phyloP scores from a whole-genome alignment of 2,797 vertebrate genomes.

The Gila robusta region DNA sequence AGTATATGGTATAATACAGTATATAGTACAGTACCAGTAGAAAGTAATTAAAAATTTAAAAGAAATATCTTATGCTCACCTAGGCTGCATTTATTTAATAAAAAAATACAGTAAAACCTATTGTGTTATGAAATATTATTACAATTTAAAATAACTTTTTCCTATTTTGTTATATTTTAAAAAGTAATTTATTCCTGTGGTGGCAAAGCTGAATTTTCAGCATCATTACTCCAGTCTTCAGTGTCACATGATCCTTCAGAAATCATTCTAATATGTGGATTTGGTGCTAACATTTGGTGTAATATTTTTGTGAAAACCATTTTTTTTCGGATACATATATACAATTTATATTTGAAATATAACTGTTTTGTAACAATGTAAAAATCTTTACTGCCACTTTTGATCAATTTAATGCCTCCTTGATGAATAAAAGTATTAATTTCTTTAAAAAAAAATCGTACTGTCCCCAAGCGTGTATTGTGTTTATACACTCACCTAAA shows the following conservation, averaged over 20 bases:
- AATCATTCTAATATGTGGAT: neutral
- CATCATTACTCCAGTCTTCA: neutral
- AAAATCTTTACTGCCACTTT: neutral
- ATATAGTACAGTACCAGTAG: no score
- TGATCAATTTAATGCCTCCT: neutral
- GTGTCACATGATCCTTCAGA: neutral
- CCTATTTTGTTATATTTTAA: neutral
- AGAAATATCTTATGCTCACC: neutral
- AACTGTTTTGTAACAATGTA: neutral
- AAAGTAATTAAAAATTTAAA: neutral
- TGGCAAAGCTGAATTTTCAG: neutral
- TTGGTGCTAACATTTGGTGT: neutral
- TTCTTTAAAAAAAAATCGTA: no score
- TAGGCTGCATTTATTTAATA: neutral
- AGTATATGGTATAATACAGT: no score
- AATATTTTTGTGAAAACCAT: neutral
- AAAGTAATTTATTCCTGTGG: neutral
- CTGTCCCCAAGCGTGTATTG: neutral
- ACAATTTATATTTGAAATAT: neutral
- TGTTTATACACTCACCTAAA: no score
- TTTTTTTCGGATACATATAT: neutral
- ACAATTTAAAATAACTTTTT: neutral
- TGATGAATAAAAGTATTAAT: neutral
- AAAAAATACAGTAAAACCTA: no score
- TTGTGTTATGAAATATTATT: neutral